A percentile compares a stretch with the other conserved stretches of the same genome.
phyloP scores from a whole-genome alignment of 1,140 invertebrate genomes.

The Zaprionus ghesquierei region DNA sequence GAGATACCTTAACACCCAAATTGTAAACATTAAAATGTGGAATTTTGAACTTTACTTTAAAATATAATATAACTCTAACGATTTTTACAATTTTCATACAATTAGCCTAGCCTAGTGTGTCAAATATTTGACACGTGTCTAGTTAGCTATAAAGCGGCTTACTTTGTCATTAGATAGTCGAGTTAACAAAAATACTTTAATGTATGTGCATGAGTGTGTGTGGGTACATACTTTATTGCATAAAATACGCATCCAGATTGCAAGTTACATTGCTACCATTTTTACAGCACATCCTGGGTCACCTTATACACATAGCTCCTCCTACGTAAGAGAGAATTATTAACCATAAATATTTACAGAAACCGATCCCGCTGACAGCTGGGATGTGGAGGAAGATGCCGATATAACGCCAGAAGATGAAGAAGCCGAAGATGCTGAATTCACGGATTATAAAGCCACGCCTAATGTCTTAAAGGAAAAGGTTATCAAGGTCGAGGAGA shows the following conservation, averaged over 20 bases:
- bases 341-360: conserved; percentile 64
- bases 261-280: background rate
- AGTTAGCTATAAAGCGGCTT: background rate
- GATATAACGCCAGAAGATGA: conserved; percentile 90
- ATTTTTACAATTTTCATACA: background rate
- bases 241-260: conserved; percentile 1
- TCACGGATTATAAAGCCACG: conserved; percentile 85
- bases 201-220: background rate
- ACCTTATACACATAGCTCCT: background rate
- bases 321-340: background rate
- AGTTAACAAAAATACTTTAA: background rate
- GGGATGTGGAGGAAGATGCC: conserved; percentile 91
- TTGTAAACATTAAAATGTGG: background rate
- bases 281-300: conserved; percentile 1
- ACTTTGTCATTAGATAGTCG: background rate
- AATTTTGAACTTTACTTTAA: background rate
- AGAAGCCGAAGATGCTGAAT: conserved; percentile 87
- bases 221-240: no score
- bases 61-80: background rate
- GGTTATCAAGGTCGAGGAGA: conserved; percentile 88
- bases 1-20: conserved; percentile 13
- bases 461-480: conserved; percentile 92
- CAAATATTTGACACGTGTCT: background rate
- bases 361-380: conserved; percentile 89
- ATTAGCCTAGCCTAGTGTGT: background rate